Conservation (phyloP, 2,888 invertebrate species). For the Sarcophaga caerulescens region DNA sequence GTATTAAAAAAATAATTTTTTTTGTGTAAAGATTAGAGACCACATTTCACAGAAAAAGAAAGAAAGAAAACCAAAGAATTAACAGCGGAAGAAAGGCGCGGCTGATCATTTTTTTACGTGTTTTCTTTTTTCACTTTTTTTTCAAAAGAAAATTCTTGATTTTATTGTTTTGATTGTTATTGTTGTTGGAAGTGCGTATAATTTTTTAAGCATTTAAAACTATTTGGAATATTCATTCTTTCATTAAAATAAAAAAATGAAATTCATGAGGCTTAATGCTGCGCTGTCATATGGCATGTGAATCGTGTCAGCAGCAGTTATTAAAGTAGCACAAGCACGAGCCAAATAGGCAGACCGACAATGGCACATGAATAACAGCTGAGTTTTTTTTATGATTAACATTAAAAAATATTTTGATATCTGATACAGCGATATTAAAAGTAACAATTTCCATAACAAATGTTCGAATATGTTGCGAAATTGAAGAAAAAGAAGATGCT, state of each 20-base stretch:
- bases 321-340: slow-evolving; percentile 31
- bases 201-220: slow-evolving; percentile 13
- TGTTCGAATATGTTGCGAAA: too few species aligned
- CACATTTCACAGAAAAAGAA: slow-evolving; percentile 1
- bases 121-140: slow-evolving; percentile 5
- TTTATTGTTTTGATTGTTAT: slow-evolving; percentile 31
- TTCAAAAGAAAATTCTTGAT: slow-evolving; percentile 37
- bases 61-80: background rate
- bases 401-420: background rate
- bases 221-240: slow-evolving; percentile 40
- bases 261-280: slow-evolving; percentile 30
- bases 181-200: background rate
- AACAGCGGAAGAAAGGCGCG: slow-evolving; percentile 60
- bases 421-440: too few species aligned
- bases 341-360: background rate
- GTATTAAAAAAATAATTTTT: background rate
- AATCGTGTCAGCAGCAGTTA: slow-evolving; percentile 43
- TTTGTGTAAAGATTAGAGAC: slow-evolving; percentile 27
- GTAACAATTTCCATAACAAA: too few species aligned
- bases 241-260: background rate
- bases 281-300: slow-evolving; percentile 53
- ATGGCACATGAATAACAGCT: background rate
- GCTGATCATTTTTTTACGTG: slow-evolving; percentile 50
- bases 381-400: background rate
- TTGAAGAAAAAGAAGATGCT: too few species aligned